Evolutionary conservation across 1,140 invertebrate genomes (phyloP).

Genomic region (Calephelis nemesis): DNA sequence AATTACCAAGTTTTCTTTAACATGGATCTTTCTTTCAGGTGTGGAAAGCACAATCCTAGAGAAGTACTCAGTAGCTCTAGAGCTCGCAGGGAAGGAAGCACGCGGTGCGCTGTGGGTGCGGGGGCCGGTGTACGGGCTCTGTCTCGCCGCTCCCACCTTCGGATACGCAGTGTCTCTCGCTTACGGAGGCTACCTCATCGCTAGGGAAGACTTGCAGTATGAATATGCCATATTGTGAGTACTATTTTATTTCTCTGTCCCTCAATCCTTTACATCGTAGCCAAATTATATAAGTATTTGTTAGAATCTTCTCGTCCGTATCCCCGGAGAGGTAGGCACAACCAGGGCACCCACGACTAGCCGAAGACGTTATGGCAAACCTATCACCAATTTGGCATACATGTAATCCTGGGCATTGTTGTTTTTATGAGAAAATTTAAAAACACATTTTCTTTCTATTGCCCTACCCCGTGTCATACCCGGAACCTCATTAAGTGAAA

Average conservation of each 20-base stretch:
- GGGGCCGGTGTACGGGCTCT: constrained; percentile 85
- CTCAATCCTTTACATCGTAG: not conserved
- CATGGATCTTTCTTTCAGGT: constrained; percentile 37
- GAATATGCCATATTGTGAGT: constrained; percentile 87
- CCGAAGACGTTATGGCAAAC: too few relatives aligned
- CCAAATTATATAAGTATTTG: too few relatives aligned
- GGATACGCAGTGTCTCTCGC: constrained; percentile 87
- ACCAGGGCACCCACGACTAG: too few relatives aligned
- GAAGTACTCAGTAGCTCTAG: constrained; percentile 78
- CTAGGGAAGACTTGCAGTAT: constrained; percentile 81
- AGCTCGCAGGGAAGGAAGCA: constrained; percentile 60
- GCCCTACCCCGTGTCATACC: too few relatives aligned
- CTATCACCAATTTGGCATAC: too few relatives aligned
- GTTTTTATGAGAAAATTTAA: too few relatives aligned
- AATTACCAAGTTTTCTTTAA: not conserved
- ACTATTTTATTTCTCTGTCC: not conserved
- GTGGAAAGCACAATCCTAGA: constrained; percentile 80
- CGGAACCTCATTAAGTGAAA: too few relatives aligned
- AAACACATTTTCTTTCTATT: too few relatives aligned
- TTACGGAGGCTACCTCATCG: constrained; percentile 87
- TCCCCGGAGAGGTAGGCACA: too few relatives aligned
- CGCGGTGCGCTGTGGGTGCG: constrained; percentile 80
- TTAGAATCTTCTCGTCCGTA: too few relatives aligned
- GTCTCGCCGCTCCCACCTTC: constrained; percentile 85
- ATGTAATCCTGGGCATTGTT: too few relatives aligned